Base-by-base conservation (phyloP, 2,888 invertebrate species). In the Coecobrya sp. region DNA sequence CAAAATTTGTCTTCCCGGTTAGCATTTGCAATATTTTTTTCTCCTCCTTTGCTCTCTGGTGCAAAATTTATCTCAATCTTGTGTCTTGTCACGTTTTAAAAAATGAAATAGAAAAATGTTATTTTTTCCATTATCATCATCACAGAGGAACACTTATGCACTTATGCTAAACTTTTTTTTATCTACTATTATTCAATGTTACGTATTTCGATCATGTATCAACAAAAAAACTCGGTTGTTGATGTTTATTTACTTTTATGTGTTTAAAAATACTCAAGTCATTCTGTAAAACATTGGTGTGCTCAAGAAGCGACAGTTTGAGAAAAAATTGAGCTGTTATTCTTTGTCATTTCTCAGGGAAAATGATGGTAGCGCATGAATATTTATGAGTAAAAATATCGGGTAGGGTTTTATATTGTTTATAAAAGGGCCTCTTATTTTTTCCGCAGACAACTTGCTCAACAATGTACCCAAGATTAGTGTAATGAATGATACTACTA, bases 31-130 rank as follows among this genome's bases (percentile, higher is more conserved):
- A 93, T 93, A 93, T 94, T 94, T 94, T 95, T 94, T 94, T 93
- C 93, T 94, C 93, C 93, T 93, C 94, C 93, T 10, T 94, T 91
- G 88, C 93, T 94, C 95, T 95, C 95, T 93, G 93, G 93, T 95
- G 94, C 94, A 93, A 94, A 94, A 95, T 95, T 95, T 95, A 94
- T 95, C 94, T 95, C 94, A 94, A 94, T 95, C 89, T 88, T 70
- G 22, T 93, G 87, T 91, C 91, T 87, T 65, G 25, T 86, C 49
- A 59, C 81, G 81, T 81, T 81, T 81, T 55, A 81, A 81, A 81
- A 81, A 30, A 81, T 81, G 49, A 59, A 55, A 30, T 27, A 81
- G 81, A 81, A 30, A 30, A 52, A 59, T 36, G 55, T 16, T 55
- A 30, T 55, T 76, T 76, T 45, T 45, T 19, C 55, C n/a, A 76